A percentile compares a stretch with the other conserved stretches of the same genome.
These are phyloP conservation scores for Pecten maximus DNA, from an alignment of 2,888 invertebrate genomes.

Conservation along the genomic window DNA sequence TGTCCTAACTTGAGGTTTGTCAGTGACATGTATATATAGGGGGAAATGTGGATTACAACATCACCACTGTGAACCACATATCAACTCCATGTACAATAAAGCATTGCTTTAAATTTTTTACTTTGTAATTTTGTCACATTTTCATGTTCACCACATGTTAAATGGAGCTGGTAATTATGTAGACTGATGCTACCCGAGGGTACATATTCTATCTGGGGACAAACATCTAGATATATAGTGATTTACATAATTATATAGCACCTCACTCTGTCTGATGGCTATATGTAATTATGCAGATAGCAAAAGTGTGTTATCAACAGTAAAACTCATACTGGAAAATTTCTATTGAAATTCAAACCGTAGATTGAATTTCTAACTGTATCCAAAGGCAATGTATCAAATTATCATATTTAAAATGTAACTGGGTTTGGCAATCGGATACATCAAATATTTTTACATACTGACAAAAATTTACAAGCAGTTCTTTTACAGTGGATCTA, in stretches of 20 bases:
- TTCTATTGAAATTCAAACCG: slow-evolving; percentile 14
- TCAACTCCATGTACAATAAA: neutral
- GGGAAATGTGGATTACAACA: neutral
- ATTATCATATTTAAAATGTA: neutral
- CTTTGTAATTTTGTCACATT: neutral
- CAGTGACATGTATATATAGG: neutral
- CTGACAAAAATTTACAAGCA: neutral
- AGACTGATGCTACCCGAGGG: neutral
- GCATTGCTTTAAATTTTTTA: neutral
- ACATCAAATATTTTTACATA: neutral
- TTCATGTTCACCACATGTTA: neutral
- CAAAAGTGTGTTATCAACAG: slow-evolving; percentile 18
- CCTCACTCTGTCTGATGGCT: neutral
- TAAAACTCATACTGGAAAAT: neutral
- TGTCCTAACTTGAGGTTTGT: no score
- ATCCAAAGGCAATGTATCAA: neutral
- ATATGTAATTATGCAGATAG: slow-evolving; percentile 21
- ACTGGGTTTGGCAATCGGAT: neutral
- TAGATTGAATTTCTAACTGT: slow-evolving; percentile 15
- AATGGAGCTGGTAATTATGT: neutral
- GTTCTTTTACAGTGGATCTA: neutral
- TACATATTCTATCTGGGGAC: neutral
- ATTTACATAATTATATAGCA: slow-evolving; percentile 4
- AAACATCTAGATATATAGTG: neutral
- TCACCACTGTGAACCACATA: neutral